Evolutionary conservation across 2,113 vertebrate species (phyloP), one percentile per base, ranked within the genome.

Genomic region (Callipepla californica): DNA sequence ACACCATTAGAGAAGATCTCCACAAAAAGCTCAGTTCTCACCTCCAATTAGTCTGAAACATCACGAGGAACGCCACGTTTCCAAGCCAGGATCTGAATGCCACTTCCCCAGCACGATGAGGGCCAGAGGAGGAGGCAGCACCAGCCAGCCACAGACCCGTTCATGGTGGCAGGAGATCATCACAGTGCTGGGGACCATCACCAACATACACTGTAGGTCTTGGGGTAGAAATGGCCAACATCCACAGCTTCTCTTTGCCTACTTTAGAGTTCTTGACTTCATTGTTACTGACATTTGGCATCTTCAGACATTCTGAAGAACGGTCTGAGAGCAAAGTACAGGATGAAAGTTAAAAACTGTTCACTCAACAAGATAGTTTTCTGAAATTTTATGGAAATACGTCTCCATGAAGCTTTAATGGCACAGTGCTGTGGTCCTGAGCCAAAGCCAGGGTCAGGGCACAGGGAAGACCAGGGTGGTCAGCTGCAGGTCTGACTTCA

Each of bases 131-230:
- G 23, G 61, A 23, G 78, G 34, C 40, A 55, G 13, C 16, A 11
- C 0, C 0, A 30, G 32, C 79, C 45, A 1, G 0, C 40, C 30
- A 42, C 59, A 73, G 16, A 21, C 53, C 53, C 3, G 0, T 17
- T 23, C 5, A 6, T 1, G 0, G 40, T 51, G 38, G 72, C 19
- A 11, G 28, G 59, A 18, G 40, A 25, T 50, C 73, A 59, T 6
- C 53, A 50, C 7, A 9, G 66, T 1, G 2, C 45, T n/a, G 40
- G 53, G 38, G 30, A 38, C 21, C 40, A 40, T 12, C 40, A 42
- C 13, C 74, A 70, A 53, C 13, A 34, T 25, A 18, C 23, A 28
- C 15, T 47, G 4, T 1, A 3, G n/a, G 15, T 25, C 32, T 55
- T 45, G 19, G 47, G 22, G 51, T 40, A 68, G 44, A 75, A 91